These are phyloP conservation scores for Plutella xylostella DNA, from an alignment of 2,888 invertebrate species.

Conservation along the genomic window DNA sequence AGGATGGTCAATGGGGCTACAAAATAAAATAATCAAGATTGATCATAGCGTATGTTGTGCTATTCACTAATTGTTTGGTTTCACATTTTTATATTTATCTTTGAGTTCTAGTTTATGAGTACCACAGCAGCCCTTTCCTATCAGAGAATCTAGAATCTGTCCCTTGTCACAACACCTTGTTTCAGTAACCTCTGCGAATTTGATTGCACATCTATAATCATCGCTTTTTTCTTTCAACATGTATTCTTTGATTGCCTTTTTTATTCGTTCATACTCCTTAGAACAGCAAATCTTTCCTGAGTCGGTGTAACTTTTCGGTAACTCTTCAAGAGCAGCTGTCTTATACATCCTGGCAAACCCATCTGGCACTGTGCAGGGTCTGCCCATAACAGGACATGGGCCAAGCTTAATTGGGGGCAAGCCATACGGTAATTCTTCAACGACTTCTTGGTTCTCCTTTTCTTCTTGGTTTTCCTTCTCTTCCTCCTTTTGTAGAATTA, in stretches of 20 bases:
- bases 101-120: conserved; percentile 50
- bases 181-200: conserved; percentile 51
- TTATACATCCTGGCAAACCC: conserved; percentile 61
- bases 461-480: conserved; percentile 38
- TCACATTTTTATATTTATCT: conserved; percentile 39
- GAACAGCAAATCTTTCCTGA: conserved; percentile 61
- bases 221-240: conserved; percentile 45
- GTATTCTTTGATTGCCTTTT: conserved; percentile 51
- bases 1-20: conserved; percentile 45
- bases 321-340: conserved; percentile 34
- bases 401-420: conserved; percentile 53
- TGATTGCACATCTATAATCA: conserved; percentile 51
- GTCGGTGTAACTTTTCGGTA: conserved; percentile 47
- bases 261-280: conserved; percentile 56
- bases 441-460: conserved; percentile 49
- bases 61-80: conserved; percentile 10
- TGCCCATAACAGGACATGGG: conserved; percentile 58
- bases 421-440: conserved; percentile 51
- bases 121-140: conserved; percentile 52
- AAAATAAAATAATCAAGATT: conserved; percentile 57
- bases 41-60: background rate
- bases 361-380: conserved; percentile 53
- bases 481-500: conserved; percentile 33
- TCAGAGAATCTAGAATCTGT: conserved; percentile 37
- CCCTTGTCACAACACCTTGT: conserved; percentile 58